phyloP scores from a whole-genome alignment of 2,113 vertebrate species.

The Ariopsis seemanni region DNA sequence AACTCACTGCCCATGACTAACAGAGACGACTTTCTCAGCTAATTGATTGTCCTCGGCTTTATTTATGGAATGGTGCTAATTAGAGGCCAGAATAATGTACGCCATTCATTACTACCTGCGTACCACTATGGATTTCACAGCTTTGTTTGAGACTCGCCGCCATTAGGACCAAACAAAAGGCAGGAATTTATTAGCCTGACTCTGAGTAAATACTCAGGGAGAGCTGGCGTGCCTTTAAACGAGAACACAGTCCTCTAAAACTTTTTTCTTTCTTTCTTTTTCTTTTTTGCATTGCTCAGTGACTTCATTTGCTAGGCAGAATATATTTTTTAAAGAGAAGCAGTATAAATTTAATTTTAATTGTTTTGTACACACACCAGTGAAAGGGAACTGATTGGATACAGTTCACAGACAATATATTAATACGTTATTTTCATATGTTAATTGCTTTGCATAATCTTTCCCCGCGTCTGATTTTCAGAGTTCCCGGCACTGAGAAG shows the following conservation, averaged over 20 bases:
- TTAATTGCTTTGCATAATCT: slow-evolving; percentile 99
- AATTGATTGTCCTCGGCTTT: slow-evolving; percentile 82
- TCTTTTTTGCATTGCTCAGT: slow-evolving; percentile 71
- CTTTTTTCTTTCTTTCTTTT: slow-evolving; percentile 76
- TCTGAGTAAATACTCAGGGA: slow-evolving; percentile 75
- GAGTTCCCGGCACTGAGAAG: slow-evolving; percentile 96
- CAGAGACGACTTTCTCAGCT: slow-evolving; percentile 71
- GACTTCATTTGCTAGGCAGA: slow-evolving; percentile 93
- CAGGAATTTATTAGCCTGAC: slow-evolving; percentile 75
- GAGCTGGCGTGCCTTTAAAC: slow-evolving; percentile 82
- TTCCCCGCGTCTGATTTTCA: slow-evolving; percentile 86
- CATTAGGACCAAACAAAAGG: slow-evolving; percentile 77
- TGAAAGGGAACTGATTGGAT: slow-evolving; percentile 99
- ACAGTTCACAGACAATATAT: slow-evolving; percentile 99
- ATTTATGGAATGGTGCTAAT: slow-evolving; percentile 78
- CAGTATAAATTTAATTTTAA: slow-evolving; percentile 99
- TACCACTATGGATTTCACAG: slow-evolving; percentile 74
- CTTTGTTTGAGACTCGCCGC: slow-evolving; percentile 76
- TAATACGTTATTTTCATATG: slow-evolving; percentile 99
- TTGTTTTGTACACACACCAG: slow-evolving; percentile 99
- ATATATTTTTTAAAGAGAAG: slow-evolving; percentile 87
- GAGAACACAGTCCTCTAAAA: slow-evolving; percentile 84
- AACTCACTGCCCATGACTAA: slow-evolving; percentile 69
- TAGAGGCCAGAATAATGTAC: slow-evolving; percentile 78
- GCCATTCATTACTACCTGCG: slow-evolving; percentile 79